Evolutionary conservation across 1,140 invertebrate species (phyloP).

Genomic region (Druon quercuslanigerum): DNA sequence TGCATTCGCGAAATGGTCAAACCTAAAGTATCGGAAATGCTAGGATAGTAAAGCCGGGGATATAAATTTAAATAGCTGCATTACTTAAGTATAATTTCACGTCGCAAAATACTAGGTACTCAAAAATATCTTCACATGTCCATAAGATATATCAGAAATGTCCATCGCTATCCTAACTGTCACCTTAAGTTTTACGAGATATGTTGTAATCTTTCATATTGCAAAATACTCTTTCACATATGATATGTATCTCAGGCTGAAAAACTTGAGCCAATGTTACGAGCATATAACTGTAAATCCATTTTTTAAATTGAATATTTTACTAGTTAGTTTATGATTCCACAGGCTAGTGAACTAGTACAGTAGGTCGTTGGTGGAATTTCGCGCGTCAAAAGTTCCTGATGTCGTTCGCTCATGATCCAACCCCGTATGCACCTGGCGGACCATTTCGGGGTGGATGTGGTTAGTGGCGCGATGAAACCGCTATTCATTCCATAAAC

Average conservation of each 20-base stretch:
- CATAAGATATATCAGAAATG: not conserved
- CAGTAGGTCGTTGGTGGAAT: constrained; percentile 1
- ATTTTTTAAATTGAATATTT: not conserved
- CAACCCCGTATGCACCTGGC: not conserved
- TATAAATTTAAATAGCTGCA: constrained; percentile 15
- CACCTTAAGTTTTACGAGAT: not conserved
- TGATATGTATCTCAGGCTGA: too few species aligned
- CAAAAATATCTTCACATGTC: constrained; percentile 5
- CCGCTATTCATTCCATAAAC: constrained; percentile 40
- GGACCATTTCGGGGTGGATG: not conserved
- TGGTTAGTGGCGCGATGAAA: not conserved
- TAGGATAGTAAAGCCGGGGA: not conserved
- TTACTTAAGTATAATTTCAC: constrained; percentile 5
- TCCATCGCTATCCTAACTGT: not conserved
- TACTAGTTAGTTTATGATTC: not conserved
- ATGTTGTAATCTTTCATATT: not conserved
- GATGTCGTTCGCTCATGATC: too few species aligned
- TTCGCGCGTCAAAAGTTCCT: constrained; percentile 9
- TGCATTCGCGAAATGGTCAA: constrained; percentile 15
- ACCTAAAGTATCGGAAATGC: constrained; percentile 19
- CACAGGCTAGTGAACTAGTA: not conserved
- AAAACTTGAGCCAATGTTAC: too few species aligned
- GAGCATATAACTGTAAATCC: too few species aligned
- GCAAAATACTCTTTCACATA: not conserved
- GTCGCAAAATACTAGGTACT: not conserved